These are phyloP conservation scores for Endotricha flammealis DNA, from an alignment of 2,888 invertebrate genomes.

Conservation along the genomic window DNA sequence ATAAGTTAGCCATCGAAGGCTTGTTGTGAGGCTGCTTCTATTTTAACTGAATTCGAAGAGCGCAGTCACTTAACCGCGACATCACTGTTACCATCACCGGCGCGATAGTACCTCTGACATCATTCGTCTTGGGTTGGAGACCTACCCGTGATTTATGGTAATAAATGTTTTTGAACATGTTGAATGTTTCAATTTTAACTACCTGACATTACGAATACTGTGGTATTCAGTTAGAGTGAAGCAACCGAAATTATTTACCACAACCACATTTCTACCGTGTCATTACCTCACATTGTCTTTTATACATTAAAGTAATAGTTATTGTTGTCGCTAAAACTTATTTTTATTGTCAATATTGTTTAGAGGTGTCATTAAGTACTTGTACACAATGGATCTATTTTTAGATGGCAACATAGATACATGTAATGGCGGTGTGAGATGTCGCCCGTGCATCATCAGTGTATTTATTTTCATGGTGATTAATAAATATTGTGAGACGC, in stretches of 20 bases:
- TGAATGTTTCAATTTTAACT: too few species aligned
- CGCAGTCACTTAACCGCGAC: slow-evolving; percentile 28
- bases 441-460: slow-evolving; percentile 52
- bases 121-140: too few species aligned
- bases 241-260: slow-evolving; percentile 37
- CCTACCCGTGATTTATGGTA: too few species aligned
- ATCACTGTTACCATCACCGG: slow-evolving; percentile 39
- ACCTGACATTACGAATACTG: slow-evolving; percentile 4
- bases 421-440: slow-evolving; percentile 51
- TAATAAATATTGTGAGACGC: slow-evolving; percentile 72
- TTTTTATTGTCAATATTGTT: slow-evolving; percentile 61
- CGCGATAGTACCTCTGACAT: too few species aligned
- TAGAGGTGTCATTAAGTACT: slow-evolving; percentile 57
- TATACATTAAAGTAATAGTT: slow-evolving; percentile 53
- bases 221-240: slow-evolving; percentile 51
- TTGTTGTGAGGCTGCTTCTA: slow-evolving; percentile 48
- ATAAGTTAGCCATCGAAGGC: slow-evolving; percentile 40
- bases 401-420: slow-evolving; percentile 63
- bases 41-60: slow-evolving; percentile 50
- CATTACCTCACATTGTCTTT: slow-evolving; percentile 71
- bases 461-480: slow-evolving; percentile 69
- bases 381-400: slow-evolving; percentile 56
- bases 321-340: slow-evolving; percentile 70
- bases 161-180: too few species aligned
- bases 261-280: slow-evolving; percentile 57